Evolutionary conservation across 2,888 invertebrate species (phyloP), one percentile per base, ranked within the genome.

Genomic region (Temnothorax unifasciatus): DNA sequence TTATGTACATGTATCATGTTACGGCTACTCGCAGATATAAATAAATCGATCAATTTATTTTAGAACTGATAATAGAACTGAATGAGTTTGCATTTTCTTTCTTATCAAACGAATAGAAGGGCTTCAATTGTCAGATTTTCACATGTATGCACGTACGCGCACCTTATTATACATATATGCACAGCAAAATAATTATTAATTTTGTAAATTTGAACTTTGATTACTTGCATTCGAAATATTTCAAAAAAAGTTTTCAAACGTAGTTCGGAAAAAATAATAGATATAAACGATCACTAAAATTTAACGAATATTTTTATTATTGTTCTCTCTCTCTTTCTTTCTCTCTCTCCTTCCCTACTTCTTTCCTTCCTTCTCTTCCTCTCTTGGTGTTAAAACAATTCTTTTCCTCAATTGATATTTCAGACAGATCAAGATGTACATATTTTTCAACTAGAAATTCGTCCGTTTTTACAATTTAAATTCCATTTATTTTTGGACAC

Each of bases 391-490:
- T 41, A 75, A 63, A 75, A 63, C 47, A 76, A 38, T 77, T 1
- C 5, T 34, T 68, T 57, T 21, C 3, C 11, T 52, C 38, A 21
- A 52, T 52, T 57, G 18, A 69, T 34, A 69, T 69, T 69, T 77
- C 21, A 47, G 57, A 44, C 69, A 57, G 13, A 21, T 1, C 21
- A 38, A 59, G 21, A 44, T 59, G 18, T 57, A 57, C 34, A 57
- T 69, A 69, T 57, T 79, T 79, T 69, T 69, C 57, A 34, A 21
- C 18, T 41, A 9, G 11, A 79, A 13, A 21, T 54, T 18, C 18
- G 29, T n/a, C 15, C 54, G 6, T 41, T 38, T 79, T 69, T 68
- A 68, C 44, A 79, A 68, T 79, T 79, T 57, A 69, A 69, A 68
- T 79, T 68, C 18, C 9, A 15, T 68, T 18, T 69, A 47, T 57